Evolutionary conservation across 2,113 vertebrate species (phyloP).

Genomic region (Gadus macrocephalus): DNA sequence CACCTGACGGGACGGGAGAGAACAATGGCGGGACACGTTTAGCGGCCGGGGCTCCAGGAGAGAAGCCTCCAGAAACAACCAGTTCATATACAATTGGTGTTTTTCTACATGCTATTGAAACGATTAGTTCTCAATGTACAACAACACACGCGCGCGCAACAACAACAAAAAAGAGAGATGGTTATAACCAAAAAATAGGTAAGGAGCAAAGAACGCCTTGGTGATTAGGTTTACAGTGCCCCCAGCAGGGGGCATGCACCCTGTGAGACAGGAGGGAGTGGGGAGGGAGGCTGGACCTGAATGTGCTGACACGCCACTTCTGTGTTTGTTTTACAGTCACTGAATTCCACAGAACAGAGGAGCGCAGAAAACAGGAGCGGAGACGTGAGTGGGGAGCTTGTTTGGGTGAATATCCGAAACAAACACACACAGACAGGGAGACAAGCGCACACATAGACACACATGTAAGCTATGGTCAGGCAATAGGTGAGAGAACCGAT

Average conservation of each 20-base stretch:
- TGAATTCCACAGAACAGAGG: constrained; percentile 64
- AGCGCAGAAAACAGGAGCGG: constrained; percentile 11
- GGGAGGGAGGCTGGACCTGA: constrained; percentile 39
- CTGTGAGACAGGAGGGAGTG: constrained; percentile 20
- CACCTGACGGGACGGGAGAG: constrained; percentile 67
- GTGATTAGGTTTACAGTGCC: constrained; percentile 34
- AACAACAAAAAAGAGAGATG: too few species aligned
- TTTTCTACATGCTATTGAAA: too few species aligned
- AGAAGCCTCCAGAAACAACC: too few species aligned
- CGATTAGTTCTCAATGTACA: too few species aligned
- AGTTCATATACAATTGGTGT: too few species aligned
- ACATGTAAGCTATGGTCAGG: neutral
- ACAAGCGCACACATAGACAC: constrained; percentile 26
- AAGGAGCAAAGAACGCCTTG: constrained; percentile 7
- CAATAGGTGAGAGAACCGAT: neutral
- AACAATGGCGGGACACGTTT: neutral
- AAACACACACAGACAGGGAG: constrained; percentile 28
- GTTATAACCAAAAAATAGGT: neutral
- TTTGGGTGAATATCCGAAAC: constrained; percentile 35
- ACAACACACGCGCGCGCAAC: too few species aligned
- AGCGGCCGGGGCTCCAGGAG: neutral
- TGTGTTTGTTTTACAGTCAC: constrained; percentile 65
- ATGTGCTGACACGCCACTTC: constrained; percentile 69
- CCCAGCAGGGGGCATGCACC: constrained; percentile 59
- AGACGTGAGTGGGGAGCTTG: constrained; percentile 24